A percentile compares a stretch with the other conserved stretches of the same genome.
Evolutionary conservation across 2,113 vertebrate genomes (phyloP).

Genomic region (Campylomormyrus numenius): DNA sequence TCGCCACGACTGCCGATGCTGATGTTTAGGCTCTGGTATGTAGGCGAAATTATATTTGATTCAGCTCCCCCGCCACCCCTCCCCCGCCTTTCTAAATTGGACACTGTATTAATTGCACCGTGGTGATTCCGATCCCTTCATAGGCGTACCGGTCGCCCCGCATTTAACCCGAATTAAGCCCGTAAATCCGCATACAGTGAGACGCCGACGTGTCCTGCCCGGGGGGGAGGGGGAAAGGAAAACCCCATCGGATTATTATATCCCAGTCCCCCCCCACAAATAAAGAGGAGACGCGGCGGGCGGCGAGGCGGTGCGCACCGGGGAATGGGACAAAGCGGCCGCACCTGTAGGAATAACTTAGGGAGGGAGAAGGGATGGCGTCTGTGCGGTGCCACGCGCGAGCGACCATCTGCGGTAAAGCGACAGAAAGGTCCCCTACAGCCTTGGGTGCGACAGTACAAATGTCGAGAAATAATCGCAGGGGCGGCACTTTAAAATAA

Average conservation of each 20-base stretch:
- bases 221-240: neutral
- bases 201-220: neutral
- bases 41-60: neutral
- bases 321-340: neutral
- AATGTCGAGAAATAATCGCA: neutral
- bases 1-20: neutral
- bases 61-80: neutral
- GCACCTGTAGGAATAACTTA: constrained; percentile 3
- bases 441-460: neutral
- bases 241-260: neutral
- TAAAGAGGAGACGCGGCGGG: neutral
- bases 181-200: neutral
- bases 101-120: neutral
- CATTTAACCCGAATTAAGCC: neutral
- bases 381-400: neutral
- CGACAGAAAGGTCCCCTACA: neutral
- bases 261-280: neutral
- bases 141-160: neutral
- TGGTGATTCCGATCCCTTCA: neutral
- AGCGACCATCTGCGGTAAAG: neutral
- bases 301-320: neutral
- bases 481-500: neutral
- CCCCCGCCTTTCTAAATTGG: neutral
- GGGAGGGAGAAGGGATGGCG: neutral
- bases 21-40: neutral